These are phyloP conservation scores for Cyprinodon tularosa DNA, from an alignment of 2,113 vertebrate genomes.

Conservation along the genomic window DNA sequence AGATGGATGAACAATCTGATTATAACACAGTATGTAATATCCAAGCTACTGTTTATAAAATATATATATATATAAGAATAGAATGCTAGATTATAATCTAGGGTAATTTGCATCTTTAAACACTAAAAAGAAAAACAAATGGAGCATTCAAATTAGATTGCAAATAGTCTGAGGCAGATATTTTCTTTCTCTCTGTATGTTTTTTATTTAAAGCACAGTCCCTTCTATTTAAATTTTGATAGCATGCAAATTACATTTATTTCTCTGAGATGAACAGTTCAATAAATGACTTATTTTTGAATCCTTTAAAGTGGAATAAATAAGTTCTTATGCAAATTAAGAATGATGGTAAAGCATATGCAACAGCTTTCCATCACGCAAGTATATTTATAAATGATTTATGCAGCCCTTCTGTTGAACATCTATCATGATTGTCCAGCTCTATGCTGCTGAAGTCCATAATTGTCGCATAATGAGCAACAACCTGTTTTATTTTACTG, in stretches of 20 bases:
- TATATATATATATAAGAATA: too few relatives aligned
- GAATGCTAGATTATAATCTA: too few relatives aligned
- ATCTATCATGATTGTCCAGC: background rate
- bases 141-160: too few relatives aligned
- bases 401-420: conserved; percentile 2
- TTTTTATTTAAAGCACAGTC: background rate
- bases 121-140: too few relatives aligned
- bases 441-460: conserved; percentile 18
- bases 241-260: background rate
- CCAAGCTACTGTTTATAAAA: too few relatives aligned
- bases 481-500: conserved; percentile 32
- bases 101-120: too few relatives aligned
- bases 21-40: too few relatives aligned
- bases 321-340: background rate
- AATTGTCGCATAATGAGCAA: conserved; percentile 16
- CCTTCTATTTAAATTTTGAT: background rate
- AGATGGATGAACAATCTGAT: too few relatives aligned
- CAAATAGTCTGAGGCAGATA: too few relatives aligned
- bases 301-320: background rate
- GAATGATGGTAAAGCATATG: background rate
- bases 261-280: background rate
- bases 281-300: background rate
- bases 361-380: background rate
- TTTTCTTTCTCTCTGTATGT: too few relatives aligned
- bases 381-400: background rate